These are phyloP conservation scores for Saguinus imperator DNA, from an alignment of 2,113 vertebrate genomes.

Conservation along the genomic window DNA sequence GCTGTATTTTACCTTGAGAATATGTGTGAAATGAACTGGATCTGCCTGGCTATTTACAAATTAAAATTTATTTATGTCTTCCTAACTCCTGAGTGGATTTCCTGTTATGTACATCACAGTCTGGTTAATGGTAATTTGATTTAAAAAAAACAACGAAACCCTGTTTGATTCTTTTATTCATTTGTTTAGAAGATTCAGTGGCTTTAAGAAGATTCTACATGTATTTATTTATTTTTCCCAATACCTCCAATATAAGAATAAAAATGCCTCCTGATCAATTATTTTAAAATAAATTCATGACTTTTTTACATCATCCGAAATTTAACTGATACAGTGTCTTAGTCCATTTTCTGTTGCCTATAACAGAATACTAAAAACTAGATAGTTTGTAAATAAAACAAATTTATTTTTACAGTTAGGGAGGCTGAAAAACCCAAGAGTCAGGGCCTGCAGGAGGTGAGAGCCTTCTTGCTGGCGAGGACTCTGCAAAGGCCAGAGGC, in stretches of 20 bases:
- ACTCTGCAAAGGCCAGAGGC: background rate
- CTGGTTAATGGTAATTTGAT: background rate
- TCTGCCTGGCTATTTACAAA: background rate
- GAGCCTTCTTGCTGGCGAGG: background rate
- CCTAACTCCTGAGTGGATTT: background rate
- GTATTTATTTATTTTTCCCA: background rate
- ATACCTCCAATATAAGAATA: background rate
- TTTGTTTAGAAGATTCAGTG: background rate
- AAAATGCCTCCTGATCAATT: background rate
- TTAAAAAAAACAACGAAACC: background rate
- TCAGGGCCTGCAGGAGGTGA: background rate
- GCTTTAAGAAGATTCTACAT: background rate
- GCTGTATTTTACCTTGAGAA: background rate
- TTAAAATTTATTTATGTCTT: background rate
- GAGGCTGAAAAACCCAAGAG: background rate
- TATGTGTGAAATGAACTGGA: background rate
- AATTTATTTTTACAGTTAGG: background rate
- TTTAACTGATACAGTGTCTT: background rate
- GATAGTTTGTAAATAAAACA: background rate
- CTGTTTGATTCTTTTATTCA: background rate
- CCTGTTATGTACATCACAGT: background rate
- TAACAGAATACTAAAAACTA: background rate
- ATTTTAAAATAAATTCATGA: background rate
- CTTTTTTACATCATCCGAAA: background rate
- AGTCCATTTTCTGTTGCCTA: background rate